Base-by-base conservation (phyloP, 2,888 invertebrate species). In the Drosophila eohydei region DNA sequence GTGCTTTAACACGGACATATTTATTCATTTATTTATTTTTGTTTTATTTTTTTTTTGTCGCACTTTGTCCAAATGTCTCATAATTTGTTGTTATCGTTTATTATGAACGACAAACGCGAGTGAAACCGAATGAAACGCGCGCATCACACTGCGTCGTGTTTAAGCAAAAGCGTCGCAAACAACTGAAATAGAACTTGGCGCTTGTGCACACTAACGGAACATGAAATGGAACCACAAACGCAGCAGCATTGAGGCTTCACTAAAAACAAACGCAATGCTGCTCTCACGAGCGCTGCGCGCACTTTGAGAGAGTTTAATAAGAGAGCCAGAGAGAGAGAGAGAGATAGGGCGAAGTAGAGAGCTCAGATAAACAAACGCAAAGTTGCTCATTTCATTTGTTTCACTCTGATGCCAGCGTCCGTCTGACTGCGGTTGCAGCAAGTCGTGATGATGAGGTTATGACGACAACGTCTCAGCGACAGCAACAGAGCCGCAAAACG, bases 111-210 rank as follows among this genome's bases (percentile, higher is more conserved):
- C 38, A 30, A 55, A 12, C 12, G 16, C 44, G 44, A 48, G 30
- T 3, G 48, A 21, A 61, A 28, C 43, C 58, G 65, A 64, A 40
- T 41, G 51, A 67, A 54, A 16, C 55, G 46, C 65, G 70, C 72
- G 81, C 79, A 46, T 48, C 16, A 28, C 32, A 55, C 56, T 60
- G 44, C 64, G 62, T 52, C 63, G 61, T 70, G 75, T 64, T 63
- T 72, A 63, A 55, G 61, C 62, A 79, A 74, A 80, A 76, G 79
- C 82, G 79, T 74, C 82, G 69, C 74, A 83, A 83, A 74, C 81
- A 78, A 88, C 88, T 86, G 82, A 85, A 83, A 70, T 70, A 71
- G 61, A 80, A 80, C 75, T 79, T 48, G 71, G 68, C 63, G 79
- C 32, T 60, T 58, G 57, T 65, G 63, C 61, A 66, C 61, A 40